Evolutionary conservation across 2,113 vertebrate genomes (phyloP).

Genomic region (Calonectris borealis): DNA sequence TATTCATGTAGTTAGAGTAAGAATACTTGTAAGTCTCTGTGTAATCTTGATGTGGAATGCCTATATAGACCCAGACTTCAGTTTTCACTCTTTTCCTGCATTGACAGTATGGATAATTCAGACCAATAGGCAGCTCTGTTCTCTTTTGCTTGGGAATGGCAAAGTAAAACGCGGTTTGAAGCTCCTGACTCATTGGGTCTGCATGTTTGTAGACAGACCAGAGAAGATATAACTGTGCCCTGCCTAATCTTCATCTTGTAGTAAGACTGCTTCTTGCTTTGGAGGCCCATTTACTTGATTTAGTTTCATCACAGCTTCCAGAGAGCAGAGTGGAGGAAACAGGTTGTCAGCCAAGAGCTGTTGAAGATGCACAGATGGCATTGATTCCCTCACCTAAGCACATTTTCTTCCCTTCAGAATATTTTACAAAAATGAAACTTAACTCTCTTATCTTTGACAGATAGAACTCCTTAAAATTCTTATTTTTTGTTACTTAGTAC

Average conservation of each 20-base stretch:
- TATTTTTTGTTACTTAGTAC: neutral
- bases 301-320: neutral
- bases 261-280: neutral
- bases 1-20: neutral
- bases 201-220: neutral
- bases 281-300: neutral
- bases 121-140: neutral
- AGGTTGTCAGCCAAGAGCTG: neutral
- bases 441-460: neutral
- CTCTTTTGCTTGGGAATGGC: neutral
- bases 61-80: neutral
- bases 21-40: neutral
- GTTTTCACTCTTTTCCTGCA: neutral
- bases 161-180: neutral
- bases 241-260: neutral
- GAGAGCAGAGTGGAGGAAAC: neutral
- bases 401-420: neutral
- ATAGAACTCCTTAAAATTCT: neutral
- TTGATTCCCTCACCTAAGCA: conserved; percentile 1
- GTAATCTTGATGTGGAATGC: neutral
- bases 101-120: neutral
- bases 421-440: neutral
- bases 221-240: neutral
- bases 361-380: conserved; percentile 22
- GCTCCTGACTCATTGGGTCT: neutral